Base-by-base conservation (phyloP, 2,888 invertebrate genomes). In the Globia sparganii region DNA sequence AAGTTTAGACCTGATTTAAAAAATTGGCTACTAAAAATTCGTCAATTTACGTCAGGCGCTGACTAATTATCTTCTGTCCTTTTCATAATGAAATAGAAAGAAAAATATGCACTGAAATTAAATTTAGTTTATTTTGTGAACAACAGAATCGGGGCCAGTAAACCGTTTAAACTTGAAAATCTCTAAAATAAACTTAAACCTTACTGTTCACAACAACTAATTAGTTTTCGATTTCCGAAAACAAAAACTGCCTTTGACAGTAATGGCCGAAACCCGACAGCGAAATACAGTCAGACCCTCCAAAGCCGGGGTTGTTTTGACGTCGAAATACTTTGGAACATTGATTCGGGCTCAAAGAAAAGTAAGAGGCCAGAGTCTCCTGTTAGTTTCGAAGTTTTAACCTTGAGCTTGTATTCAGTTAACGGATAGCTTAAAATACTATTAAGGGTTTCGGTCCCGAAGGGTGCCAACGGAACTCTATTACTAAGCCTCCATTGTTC, bases 311-410 rank as follows among this genome's bases (percentile, higher is more conserved):
- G n/a, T 34, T 1, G 40, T 15, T 75, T 59, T 79, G 80, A 75
- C 75, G 49, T 58, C 66, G 31, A 65, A 80, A 80, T 80, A 75
- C 80, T 80, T 80, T 69, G 0, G 6, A 80, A 80, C 28, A 69
- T 79, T 59, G 80, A 75, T 80, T 65, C 43, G 34, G 0, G 43
- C 13, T 65, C 80, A 53, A 53, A 79, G 68, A 49, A 21, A 74
- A 40, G 46, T 2, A 15, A 46, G 4, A 0, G 8, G 1, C 28
- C n/a, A n/a, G 37, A 18, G 25, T 66, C 49, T 43, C n/a, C 1
- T 11, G 53, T 78, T 59, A 40, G 78, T 53, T 53, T 1, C 0
- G 15, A 72, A 78, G 18, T 78, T 43, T 61, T 11, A 65, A 34
- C n/a, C 59, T 66, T 34, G 72, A 59, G 66, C 72, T 53, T 59